Percentiles rank a stretch among this genome's conserved stretches.
phyloP scores from a whole-genome alignment of 2,113 vertebrate species.

The Rhinopomastus cyanomelas region DNA sequence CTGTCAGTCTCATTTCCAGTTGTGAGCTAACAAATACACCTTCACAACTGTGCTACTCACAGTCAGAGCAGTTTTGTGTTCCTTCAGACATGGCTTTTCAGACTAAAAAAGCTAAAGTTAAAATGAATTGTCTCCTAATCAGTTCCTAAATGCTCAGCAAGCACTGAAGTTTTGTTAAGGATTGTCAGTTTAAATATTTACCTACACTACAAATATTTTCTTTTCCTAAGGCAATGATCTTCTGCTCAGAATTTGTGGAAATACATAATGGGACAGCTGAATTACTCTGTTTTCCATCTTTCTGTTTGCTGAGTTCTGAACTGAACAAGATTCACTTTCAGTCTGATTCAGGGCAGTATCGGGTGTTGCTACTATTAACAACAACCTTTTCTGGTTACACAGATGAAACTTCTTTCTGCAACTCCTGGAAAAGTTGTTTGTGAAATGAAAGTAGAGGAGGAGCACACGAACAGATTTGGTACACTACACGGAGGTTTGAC shows the following conservation, averaged over 20 bases:
- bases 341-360: not conserved
- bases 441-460: constrained; percentile 89
- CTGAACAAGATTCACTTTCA: not conserved
- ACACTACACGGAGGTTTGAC: constrained; percentile 91
- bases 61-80: not conserved
- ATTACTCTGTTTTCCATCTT: not conserved
- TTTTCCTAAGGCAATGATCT: not conserved
- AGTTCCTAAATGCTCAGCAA: not conserved
- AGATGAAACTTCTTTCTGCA: constrained; percentile 86
- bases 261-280: not conserved
- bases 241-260: not conserved
- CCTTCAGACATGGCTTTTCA: not conserved
- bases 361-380: not conserved
- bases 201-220: not conserved
- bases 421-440: constrained; percentile 88
- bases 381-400: not conserved
- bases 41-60: not conserved
- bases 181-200: not conserved
- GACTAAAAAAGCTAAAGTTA: not conserved
- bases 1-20: not conserved
- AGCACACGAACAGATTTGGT: constrained; percentile 86
- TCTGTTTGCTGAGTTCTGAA: not conserved
- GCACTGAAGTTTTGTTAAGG: not conserved
- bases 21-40: not conserved
- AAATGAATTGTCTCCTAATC: not conserved